Percentiles rank a stretch among this genome's conserved stretches.
These are phyloP conservation scores for Trachelus stipa DNA, from an alignment of 2,888 invertebrate genomes.

Conservation along the genomic window DNA sequence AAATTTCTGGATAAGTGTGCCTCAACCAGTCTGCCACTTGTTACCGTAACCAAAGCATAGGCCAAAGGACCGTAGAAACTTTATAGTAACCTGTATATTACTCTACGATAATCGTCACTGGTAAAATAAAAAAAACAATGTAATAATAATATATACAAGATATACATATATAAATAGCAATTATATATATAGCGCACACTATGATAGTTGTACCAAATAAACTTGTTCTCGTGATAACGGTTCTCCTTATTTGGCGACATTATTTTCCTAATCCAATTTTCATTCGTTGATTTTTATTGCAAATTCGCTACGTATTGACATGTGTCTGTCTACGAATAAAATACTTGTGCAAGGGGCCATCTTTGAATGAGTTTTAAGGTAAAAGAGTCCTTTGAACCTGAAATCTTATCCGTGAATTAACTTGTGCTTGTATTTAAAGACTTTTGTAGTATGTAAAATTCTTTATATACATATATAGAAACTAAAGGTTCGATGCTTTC, in stretches of 20 bases:
- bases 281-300: not conserved
- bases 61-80: slow-evolving; percentile 48
- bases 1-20: not conserved
- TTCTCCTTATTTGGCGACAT: not conserved
- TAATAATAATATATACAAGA: slow-evolving; percentile 57
- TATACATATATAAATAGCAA: slow-evolving; percentile 40
- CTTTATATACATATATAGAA: no score
- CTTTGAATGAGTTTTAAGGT: not conserved
- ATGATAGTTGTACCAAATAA: slow-evolving; percentile 63
- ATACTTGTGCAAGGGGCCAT: not conserved
- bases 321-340: not conserved
- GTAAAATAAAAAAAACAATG: slow-evolving; percentile 54
- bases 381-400: no score
- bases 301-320: not conserved
- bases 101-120: slow-evolving; percentile 51
- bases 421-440: not conserved
- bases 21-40: slow-evolving; percentile 13
- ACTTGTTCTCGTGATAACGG: slow-evolving; percentile 58
- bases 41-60: slow-evolving; percentile 37
- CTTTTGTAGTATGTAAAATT: no score
- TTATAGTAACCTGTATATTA: slow-evolving; percentile 60
- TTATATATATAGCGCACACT: slow-evolving; percentile 51
- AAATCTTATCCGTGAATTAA: no score
- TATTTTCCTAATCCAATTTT: not conserved
- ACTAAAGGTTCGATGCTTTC: no score